Conservation (phyloP, 2,113 vertebrate species). For the Arvicanthis niloticus region DNA sequence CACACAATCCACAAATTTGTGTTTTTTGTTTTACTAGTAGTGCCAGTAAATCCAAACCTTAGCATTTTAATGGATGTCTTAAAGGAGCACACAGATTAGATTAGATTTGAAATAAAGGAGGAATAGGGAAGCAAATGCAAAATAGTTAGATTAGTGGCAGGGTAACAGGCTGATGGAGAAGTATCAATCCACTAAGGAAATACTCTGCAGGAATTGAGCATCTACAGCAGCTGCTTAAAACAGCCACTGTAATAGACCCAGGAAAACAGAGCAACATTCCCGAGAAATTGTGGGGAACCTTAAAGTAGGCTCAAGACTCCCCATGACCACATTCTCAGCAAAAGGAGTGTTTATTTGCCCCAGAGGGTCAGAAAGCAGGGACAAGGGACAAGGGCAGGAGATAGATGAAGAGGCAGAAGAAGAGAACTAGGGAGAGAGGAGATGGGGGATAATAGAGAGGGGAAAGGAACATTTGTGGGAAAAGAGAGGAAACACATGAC, state of each 20-base stretch:
- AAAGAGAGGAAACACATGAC: not conserved
- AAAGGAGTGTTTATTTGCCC: not conserved
- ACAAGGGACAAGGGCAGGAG: not conserved
- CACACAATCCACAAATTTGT: not conserved
- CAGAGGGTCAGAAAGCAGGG: not conserved
- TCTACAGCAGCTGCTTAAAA: constrained; percentile 48
- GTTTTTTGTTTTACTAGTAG: constrained; percentile 46
- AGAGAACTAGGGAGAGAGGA: not conserved
- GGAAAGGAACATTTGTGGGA: not conserved
- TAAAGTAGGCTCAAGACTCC: not conserved
- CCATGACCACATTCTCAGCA: not conserved
- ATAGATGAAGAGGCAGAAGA: not conserved
- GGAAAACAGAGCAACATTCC: constrained; percentile 4
- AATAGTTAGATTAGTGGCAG: not conserved
- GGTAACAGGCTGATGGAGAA: not conserved
- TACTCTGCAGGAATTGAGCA: not conserved
- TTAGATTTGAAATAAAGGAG: not conserved
- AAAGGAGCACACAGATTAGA: not conserved
- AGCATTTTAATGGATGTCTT: constrained; percentile 52
- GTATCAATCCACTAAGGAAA: not conserved
- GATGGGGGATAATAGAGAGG: not conserved
- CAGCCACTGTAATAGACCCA: constrained; percentile 1
- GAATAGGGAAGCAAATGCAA: not conserved
- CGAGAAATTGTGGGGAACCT: not conserved
- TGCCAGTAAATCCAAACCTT: constrained; percentile 12